These are phyloP conservation scores for Spinibarbus caldwelli DNA, from an alignment of 2,797 vertebrate species.

Conservation along the genomic window DNA sequence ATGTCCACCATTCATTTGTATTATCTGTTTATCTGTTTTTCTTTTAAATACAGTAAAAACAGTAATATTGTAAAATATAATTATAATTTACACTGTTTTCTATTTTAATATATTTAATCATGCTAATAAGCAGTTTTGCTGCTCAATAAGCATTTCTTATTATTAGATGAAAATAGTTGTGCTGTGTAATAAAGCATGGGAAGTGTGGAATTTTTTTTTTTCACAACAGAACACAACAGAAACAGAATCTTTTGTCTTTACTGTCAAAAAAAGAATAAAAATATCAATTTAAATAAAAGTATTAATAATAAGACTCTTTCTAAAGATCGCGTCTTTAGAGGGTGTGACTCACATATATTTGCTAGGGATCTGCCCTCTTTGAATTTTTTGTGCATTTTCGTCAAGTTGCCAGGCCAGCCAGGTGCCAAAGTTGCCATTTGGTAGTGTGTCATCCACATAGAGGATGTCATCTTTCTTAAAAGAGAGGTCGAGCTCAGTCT, in stretches of 20 bases:
- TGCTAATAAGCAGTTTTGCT: background rate
- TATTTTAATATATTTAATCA: background rate
- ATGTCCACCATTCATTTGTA: background rate
- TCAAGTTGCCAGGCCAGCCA: constrained; percentile 99
- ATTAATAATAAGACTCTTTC: background rate
- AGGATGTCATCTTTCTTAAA: constrained; percentile 99
- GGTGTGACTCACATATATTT: constrained; percentile 90
- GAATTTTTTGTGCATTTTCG: constrained; percentile 94
- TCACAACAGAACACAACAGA: no score
- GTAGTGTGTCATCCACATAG: constrained; percentile 94
- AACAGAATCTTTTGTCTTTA: background rate
- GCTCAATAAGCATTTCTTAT: background rate
- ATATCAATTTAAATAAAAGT: background rate
- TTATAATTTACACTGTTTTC: background rate
- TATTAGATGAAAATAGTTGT: background rate
- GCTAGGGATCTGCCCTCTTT: constrained; percentile 96
- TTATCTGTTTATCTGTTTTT: background rate
- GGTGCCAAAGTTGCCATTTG: constrained; percentile 91
- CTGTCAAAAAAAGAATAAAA: background rate
- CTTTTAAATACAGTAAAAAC: background rate
- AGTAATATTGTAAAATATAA: background rate
- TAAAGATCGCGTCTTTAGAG: background rate
- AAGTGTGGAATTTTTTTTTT: background rate
- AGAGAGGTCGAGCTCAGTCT: constrained; percentile 89
- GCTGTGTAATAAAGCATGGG: background rate